A percentile compares a stretch with the other conserved stretches of the same genome.
Evolutionary conservation across 1,140 invertebrate species (phyloP).

Genomic region (Acromyrmex echinatior): DNA sequence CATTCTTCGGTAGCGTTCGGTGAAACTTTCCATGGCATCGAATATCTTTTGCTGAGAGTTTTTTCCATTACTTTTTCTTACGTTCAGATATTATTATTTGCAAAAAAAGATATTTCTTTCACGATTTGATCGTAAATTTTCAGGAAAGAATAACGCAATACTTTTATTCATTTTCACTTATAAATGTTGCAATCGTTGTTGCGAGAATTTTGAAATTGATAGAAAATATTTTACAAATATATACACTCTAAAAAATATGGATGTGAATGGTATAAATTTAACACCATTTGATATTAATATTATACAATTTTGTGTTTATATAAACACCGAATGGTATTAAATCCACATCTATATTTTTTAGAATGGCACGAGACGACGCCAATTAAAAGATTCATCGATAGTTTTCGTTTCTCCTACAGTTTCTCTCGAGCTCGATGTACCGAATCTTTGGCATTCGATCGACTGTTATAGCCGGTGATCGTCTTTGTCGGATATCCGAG

Average conservation of each 20-base stretch:
- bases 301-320: too few species aligned
- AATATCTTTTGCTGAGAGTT: neutral
- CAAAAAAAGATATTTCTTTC: neutral
- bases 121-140: neutral
- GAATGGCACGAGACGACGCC: neutral
- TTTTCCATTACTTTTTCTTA: neutral
- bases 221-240: constrained; percentile 29
- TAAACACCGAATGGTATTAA: too few species aligned
- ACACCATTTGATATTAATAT: too few species aligned
- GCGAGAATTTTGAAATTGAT: constrained; percentile 25
- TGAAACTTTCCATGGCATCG: neutral
- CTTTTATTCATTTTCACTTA: neutral
- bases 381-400: constrained; percentile 27
- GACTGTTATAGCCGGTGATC: constrained; percentile 37
- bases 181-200: constrained; percentile 10
- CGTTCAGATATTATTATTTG: constrained; percentile 4
- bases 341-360: too few species aligned
- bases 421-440: constrained; percentile 46
- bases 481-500: constrained; percentile 51
- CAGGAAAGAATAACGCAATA: neutral
- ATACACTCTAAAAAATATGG: neutral
- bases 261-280: too few species aligned
- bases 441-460: constrained; percentile 73
- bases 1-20: neutral
- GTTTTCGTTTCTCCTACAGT: neutral